Evolutionary conservation across 1,140 invertebrate genomes (phyloP).

Genomic region (Drosophila dunni): DNA sequence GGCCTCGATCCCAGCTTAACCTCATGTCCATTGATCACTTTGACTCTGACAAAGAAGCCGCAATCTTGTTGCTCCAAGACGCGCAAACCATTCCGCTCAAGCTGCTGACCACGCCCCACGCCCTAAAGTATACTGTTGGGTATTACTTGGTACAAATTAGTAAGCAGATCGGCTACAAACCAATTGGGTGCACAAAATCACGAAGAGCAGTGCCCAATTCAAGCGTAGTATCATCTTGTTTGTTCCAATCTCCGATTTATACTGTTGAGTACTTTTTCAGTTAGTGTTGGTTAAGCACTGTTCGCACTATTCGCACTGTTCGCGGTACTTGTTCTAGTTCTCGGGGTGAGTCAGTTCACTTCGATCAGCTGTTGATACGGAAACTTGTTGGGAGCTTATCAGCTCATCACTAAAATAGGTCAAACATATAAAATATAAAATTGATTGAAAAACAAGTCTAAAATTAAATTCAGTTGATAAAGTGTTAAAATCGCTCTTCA

Average conservation of each 20-base stretch:
- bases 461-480: no score
- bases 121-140: not conserved
- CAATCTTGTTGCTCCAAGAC: slow-evolving; percentile 12
- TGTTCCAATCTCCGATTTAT: not conserved
- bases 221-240: not conserved
- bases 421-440: not conserved
- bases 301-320: no score
- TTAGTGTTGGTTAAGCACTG: no score
- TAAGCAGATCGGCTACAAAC: not conserved
- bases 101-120: not conserved
- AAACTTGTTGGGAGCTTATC: no score
- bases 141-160: not conserved
- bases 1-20: slow-evolving; percentile 19
- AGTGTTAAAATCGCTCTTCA: no score
- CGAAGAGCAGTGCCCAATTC: not conserved
- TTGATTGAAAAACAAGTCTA: not conserved
- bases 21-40: slow-evolving; percentile 13
- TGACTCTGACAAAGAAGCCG: slow-evolving; percentile 5
- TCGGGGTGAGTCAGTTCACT: no score
- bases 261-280: slow-evolving; percentile 1
- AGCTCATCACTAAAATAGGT: slow-evolving; percentile 9
- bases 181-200: not conserved
- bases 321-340: no score
- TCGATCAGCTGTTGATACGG: no score
- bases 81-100: not conserved